phyloP scores from a whole-genome alignment of 2,888 invertebrate species.

The Leistus spinibarbis region DNA sequence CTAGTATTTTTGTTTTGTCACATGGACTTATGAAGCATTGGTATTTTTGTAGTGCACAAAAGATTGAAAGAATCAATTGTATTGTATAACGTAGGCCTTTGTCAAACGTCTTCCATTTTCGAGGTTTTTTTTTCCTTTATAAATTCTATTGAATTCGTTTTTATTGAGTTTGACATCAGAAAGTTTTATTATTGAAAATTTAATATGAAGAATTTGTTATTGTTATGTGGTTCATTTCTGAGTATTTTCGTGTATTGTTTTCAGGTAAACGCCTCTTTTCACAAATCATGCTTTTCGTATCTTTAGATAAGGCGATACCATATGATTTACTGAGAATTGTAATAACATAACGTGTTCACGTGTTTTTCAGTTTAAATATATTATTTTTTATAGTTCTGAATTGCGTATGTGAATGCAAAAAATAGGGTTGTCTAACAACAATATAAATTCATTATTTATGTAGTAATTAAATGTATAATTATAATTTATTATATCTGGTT shows the following conservation, averaged over 20 bases:
- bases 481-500: not conserved
- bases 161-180: constrained; percentile 6
- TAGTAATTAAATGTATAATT: no score
- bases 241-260: not conserved
- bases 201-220: not conserved
- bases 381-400: no score
- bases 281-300: not conserved
- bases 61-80: constrained; percentile 11
- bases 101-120: constrained; percentile 6
- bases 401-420: no score
- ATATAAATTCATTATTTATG: not conserved
- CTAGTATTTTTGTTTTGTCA: constrained; percentile 14
- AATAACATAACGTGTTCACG: not conserved
- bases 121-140: not conserved
- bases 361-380: no score
- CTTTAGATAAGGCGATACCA: no score
- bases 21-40: constrained; percentile 22
- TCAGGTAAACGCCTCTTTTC: not conserved
- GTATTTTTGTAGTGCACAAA: constrained; percentile 17
- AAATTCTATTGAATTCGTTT: not conserved
- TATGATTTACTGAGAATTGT: no score
- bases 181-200: not conserved
- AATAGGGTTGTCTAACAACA: no score
- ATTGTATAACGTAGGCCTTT: constrained; percentile 17
- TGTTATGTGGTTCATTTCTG: no score